Percentiles rank a stretch among this genome's conserved stretches.
Evolutionary conservation across 2,888 invertebrate genomes (phyloP).

Genomic region (Hofmannophila pseudospretella): DNA sequence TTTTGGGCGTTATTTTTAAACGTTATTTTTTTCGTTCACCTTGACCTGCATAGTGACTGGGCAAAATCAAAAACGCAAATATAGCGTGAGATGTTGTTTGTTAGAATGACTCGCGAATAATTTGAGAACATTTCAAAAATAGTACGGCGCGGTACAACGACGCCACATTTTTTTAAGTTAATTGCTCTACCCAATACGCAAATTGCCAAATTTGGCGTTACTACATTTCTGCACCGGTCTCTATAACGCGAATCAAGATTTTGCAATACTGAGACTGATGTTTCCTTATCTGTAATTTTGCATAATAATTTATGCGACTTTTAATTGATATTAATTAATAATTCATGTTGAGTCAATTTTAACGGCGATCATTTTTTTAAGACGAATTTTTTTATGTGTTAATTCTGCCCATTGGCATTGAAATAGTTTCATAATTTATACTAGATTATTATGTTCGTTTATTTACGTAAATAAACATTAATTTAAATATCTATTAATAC

Average conservation of each 20-base stretch:
- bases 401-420: no score
- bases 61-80: neutral
- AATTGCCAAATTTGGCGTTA: neutral
- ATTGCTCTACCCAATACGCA: neutral
- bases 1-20: neutral
- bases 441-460: no score
- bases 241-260: neutral
- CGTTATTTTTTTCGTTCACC: constrained; percentile 4
- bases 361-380: no score
- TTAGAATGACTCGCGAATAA: neutral
- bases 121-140: neutral
- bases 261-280: neutral
- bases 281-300: neutral
- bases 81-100: neutral
- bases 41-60: constrained; percentile 2
- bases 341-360: neutral
- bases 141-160: neutral
- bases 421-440: no score
- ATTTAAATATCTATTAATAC: no score
- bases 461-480: no score
- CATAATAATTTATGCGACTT: neutral
- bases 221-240: neutral
- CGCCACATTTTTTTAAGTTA: neutral
- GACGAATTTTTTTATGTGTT: no score
- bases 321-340: neutral